Evolutionary conservation across 2,113 vertebrate species (phyloP).

Genomic region (Synodontis membranacea): DNA sequence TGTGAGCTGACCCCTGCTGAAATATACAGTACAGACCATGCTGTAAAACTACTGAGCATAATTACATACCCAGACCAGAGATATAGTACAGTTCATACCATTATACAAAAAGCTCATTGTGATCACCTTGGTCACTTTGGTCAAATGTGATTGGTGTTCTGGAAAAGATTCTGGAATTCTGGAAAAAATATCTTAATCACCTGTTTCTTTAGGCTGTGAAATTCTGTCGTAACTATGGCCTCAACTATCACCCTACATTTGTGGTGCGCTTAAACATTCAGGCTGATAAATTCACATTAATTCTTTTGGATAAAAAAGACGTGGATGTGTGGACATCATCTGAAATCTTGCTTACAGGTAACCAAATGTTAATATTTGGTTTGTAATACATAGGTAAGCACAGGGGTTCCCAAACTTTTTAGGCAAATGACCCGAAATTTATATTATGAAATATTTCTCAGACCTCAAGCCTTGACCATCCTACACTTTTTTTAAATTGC

Average conservation of each 20-base stretch:
- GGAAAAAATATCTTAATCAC: not conserved
- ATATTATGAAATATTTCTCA: too few relatives aligned
- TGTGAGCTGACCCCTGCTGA: not conserved
- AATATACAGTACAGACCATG: conserved; percentile 20
- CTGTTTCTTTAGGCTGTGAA: not conserved
- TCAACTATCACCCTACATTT: conserved; percentile 31
- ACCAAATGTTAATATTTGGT: not conserved
- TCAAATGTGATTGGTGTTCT: not conserved
- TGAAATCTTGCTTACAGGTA: not conserved
- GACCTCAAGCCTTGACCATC: too few relatives aligned
- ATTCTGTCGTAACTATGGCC: not conserved
- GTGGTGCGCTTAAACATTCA: not conserved
- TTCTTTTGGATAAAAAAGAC: not conserved
- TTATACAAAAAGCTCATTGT: not conserved
- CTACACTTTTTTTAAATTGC: not conserved
- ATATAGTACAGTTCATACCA: not conserved
- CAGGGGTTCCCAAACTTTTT: too few relatives aligned
- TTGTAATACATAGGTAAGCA: too few relatives aligned
- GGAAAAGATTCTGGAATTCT: not conserved
- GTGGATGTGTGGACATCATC: not conserved
- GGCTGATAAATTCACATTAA: not conserved
- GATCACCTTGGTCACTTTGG: too few relatives aligned
- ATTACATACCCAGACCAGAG: not conserved
- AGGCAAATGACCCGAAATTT: too few relatives aligned
- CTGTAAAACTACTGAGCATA: not conserved